A percentile compares a stretch with the other conserved stretches of the same genome.
Evolutionary conservation across 2,888 invertebrate genomes (phyloP).

Genomic region (Hermaeophaga mercurialis): DNA sequence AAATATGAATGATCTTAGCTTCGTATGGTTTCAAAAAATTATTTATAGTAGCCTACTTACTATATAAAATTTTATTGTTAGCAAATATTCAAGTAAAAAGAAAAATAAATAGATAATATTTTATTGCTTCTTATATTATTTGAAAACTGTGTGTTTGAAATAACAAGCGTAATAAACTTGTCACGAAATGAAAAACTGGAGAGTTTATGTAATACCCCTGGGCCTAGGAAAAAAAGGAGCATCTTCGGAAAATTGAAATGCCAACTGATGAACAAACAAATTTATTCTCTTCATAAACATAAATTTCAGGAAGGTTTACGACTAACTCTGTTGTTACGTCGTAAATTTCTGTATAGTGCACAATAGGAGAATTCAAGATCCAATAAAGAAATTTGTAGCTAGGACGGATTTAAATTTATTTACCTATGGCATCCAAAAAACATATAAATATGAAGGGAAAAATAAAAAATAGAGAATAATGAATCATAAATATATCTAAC

Average conservation of each 20-base stretch:
- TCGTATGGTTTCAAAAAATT: too few relatives aligned
- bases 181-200: too few relatives aligned
- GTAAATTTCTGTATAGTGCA: constrained; percentile 24
- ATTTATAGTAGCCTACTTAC: too few relatives aligned
- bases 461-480: too few relatives aligned
- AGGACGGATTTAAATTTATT: constrained; percentile 18
- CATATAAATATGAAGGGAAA: constrained; percentile 1
- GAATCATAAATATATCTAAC: too few relatives aligned
- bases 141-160: too few relatives aligned
- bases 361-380: constrained; percentile 15
- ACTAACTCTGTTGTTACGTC: constrained; percentile 28
- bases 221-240: constrained; percentile 5
- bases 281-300: constrained; percentile 33
- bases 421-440: constrained; percentile 10
- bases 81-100: too few relatives aligned
- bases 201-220: not conserved
- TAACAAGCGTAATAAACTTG: too few relatives aligned
- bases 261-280: constrained; percentile 36
- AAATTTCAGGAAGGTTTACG: constrained; percentile 31
- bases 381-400: constrained; percentile 23
- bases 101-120: too few relatives aligned
- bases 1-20: too few relatives aligned
- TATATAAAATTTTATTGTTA: too few relatives aligned
- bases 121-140: too few relatives aligned
- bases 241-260: constrained; percentile 38